phyloP scores from a whole-genome alignment of 2,797 vertebrate genomes.

The Pseudomugil gertrudae region DNA sequence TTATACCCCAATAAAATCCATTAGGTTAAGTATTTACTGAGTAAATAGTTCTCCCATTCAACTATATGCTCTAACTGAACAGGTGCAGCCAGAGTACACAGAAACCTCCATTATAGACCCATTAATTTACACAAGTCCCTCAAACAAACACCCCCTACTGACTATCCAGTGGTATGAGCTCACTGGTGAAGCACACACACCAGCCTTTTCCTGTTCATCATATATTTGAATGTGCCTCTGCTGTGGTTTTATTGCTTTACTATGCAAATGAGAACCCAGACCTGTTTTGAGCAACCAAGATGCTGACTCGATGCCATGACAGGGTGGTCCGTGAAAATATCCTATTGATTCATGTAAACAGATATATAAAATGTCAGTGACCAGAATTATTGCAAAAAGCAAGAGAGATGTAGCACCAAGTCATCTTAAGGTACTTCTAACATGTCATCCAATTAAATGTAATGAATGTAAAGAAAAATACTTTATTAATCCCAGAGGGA shows the following conservation, averaged over 20 bases:
- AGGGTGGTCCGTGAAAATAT: not conserved
- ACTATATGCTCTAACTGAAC: slow-evolving; percentile 21
- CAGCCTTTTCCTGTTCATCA: not conserved
- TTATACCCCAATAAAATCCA: not conserved
- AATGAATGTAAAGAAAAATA: too few species aligned
- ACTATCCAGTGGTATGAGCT: not conserved
- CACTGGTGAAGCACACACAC: not conserved
- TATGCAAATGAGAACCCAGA: slow-evolving; percentile 58
- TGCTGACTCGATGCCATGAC: not conserved
- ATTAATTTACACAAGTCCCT: slow-evolving; percentile 27
- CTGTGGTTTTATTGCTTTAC: slow-evolving; percentile 37
- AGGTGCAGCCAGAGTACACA: slow-evolving; percentile 57
- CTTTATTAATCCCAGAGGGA: too few species aligned
- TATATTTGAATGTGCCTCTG: slow-evolving; percentile 59
- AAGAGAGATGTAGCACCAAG: not conserved
- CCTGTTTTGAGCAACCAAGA: slow-evolving; percentile 8
- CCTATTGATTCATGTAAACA: not conserved
- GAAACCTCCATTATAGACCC: slow-evolving; percentile 39
- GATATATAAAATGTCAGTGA: not conserved
- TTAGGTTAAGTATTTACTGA: slow-evolving; percentile 19
- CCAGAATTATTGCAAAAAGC: not conserved
- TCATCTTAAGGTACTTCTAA: not conserved
- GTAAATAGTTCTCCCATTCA: slow-evolving; percentile 34
- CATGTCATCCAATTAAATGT: not conserved
- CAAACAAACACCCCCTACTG: slow-evolving; percentile 28